These are phyloP conservation scores for Galendromus occidentalis DNA, from an alignment of 1,140 invertebrate species.

Conservation along the genomic window DNA sequence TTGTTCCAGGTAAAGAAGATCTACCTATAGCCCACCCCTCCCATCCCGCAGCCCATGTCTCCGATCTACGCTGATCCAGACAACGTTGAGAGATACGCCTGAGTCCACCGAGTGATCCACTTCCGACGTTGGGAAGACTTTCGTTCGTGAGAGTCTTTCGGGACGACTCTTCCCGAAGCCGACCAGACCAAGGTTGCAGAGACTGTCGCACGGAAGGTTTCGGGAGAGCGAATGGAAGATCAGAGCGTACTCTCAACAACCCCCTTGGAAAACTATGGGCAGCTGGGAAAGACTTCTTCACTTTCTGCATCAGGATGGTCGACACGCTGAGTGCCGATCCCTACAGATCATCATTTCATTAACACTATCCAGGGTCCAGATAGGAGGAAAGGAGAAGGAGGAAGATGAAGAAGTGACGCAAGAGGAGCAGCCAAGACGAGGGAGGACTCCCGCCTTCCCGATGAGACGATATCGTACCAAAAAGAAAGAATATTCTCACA, in stretches of 20 bases:
- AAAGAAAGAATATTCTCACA: no score
- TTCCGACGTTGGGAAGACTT: neutral
- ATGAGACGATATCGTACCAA: no score
- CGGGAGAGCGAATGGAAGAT: neutral
- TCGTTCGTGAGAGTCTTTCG: neutral
- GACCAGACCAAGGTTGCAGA: neutral
- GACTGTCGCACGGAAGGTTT: neutral
- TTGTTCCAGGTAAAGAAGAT: slow-evolving; percentile 5
- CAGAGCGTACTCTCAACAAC: neutral
- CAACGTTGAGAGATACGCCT: slow-evolving; percentile 7
- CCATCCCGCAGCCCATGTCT: slow-evolving; percentile 10
- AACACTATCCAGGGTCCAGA: no score
- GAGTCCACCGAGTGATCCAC: neutral
- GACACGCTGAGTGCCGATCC: neutral
- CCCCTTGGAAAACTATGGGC: neutral
- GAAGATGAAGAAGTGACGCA: no score
- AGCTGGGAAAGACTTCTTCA: slow-evolving; percentile 7
- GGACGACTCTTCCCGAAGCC: neutral
- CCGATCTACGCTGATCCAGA: slow-evolving; percentile 10
- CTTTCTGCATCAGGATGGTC: neutral
- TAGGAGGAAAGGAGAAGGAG: no score
- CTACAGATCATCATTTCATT: no score
- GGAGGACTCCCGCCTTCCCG: no score
- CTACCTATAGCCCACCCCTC: slow-evolving; percentile 9
- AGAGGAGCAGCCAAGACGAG: no score